phyloP scores from a whole-genome alignment of 1,140 invertebrate genomes.

The Harlomillsia oculata region DNA sequence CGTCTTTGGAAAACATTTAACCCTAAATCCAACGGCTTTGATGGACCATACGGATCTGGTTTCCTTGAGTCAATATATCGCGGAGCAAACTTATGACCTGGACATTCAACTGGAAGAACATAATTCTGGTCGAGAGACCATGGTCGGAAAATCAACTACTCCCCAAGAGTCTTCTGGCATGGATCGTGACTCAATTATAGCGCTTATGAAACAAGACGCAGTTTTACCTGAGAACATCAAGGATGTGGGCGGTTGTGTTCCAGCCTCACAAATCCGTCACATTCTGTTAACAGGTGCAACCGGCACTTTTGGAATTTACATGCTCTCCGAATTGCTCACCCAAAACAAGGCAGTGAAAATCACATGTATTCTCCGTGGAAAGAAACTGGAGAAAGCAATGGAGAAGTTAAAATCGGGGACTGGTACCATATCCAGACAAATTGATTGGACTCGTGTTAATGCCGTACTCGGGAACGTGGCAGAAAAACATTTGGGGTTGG shows the following conservation, averaged over 20 bases:
- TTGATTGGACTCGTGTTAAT: too few relatives aligned
- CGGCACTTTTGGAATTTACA: constrained; percentile 9
- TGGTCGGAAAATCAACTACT: too few relatives aligned
- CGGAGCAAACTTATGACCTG: constrained; percentile 9
- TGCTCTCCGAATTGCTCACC: neutral
- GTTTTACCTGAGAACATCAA: neutral
- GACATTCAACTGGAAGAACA: too few relatives aligned
- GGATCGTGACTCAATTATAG: too few relatives aligned
- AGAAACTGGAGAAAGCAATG: too few relatives aligned
- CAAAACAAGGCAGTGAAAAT: neutral
- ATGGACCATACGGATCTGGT: neutral
- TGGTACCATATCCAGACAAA: too few relatives aligned
- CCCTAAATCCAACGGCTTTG: neutral
- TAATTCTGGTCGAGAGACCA: too few relatives aligned
- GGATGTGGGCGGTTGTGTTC: neutral
- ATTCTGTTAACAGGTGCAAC: constrained; percentile 10
- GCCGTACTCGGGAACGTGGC: neutral
- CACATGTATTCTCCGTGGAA: too few relatives aligned
- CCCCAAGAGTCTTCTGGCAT: too few relatives aligned
- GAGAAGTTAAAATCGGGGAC: too few relatives aligned
- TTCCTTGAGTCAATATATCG: neutral
- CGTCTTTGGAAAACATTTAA: constrained; percentile 5
- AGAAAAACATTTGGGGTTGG: neutral
- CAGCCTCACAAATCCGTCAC: neutral
- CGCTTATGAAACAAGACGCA: neutral